Base-by-base conservation (phyloP, 2,888 invertebrate genomes). In the Hyppa rectilinea region DNA sequence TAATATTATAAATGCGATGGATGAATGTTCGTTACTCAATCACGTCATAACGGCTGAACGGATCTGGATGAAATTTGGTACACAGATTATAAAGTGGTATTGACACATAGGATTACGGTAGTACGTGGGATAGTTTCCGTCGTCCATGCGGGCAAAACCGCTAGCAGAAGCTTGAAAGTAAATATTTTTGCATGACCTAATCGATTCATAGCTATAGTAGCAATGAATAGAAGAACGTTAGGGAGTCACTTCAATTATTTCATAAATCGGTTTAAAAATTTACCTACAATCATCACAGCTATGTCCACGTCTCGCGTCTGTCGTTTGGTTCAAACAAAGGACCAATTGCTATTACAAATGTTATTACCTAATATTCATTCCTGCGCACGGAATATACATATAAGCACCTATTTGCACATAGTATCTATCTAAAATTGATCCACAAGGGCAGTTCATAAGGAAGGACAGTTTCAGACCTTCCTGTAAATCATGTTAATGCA, bases 401-500 rank as follows among this genome's bases (percentile, higher is more conserved):
- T 38, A 6, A 31, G 20, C 38, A 12, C 31, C 4, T 56, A 23
- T 26, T 23, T 40, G 12, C 50, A 49, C 14, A 50, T 49, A 10
- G n/a, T 67, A 55, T 34, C n/a, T 68, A 40, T 43, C 12, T 45
- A 53, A n/a, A 26, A 5, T 20, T 20, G 38, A 40, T 23, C 53
- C 23, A 52, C 45, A 79, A 74, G n/a, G 50, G 31, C 38, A 47
- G 31, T 53, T 49, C 53, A 65, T 47, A 61, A 61, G 55, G 36
- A 72, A 80, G 69, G 29, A 55, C 69, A 63, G 14, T 31, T 69
- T 63, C 45, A 75, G 75, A 61, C 58, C 64, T 71, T 80, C 53
- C 58, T 65, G n/a, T 47, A 56, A 75, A 75, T 69, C 31, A 12
- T 73, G 69, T 64, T 70, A 83, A 78, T 78, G 71, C 45, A 56